These are phyloP conservation scores for Carollia perspicillata DNA, from an alignment of 2,113 vertebrate genomes.

Conservation along the genomic window DNA sequence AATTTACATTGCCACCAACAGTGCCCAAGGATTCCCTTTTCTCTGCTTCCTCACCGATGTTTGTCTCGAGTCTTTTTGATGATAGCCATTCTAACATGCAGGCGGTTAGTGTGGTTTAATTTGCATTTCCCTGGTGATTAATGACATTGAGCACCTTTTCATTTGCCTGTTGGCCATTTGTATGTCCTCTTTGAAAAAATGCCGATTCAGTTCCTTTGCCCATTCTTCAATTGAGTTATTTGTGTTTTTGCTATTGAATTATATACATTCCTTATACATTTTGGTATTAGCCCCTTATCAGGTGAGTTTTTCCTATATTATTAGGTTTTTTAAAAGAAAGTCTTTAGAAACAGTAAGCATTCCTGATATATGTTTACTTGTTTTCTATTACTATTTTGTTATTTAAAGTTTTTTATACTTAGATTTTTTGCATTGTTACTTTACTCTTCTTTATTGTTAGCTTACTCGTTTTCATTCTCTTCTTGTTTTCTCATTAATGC, in stretches of 20 bases:
- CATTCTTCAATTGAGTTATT: not conserved
- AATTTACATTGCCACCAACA: not conserved
- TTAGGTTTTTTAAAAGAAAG: not conserved
- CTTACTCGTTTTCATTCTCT: constrained; percentile 1
- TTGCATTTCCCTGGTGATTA: not conserved
- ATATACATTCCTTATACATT: not conserved
- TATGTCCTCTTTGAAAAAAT: not conserved
- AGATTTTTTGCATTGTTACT: not conserved
- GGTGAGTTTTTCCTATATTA: not conserved
- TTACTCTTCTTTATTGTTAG: not conserved
- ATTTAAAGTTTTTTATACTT: not conserved
- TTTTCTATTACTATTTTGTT: constrained; percentile 1
- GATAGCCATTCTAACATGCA: not conserved
- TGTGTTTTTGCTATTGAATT: not conserved
- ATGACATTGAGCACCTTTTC: not conserved
- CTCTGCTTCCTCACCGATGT: not conserved
- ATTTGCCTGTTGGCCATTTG: not conserved
- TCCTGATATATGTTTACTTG: not conserved
- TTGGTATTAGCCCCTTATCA: not conserved
- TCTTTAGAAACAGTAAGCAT: not conserved
- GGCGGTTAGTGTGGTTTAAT: not conserved
- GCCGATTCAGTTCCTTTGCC: not conserved
- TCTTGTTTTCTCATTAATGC: not conserved
- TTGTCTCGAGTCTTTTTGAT: not conserved
- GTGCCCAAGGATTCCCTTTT: not conserved